Conservation (phyloP, 2,113 vertebrate genomes). For the Oncorhynchus nerka region DNA sequence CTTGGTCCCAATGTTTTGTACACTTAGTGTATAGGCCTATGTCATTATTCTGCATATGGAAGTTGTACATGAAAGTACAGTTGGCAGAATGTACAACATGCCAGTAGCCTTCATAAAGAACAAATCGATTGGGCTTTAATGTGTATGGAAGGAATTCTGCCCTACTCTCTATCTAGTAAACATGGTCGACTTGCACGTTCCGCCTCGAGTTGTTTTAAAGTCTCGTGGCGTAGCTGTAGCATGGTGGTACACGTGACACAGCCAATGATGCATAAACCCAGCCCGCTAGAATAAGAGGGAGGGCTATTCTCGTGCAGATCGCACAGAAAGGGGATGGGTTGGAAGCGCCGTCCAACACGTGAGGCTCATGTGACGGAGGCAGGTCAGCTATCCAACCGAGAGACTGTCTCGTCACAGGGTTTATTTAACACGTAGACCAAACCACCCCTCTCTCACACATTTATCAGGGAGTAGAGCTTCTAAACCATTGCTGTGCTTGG, state of each 20-base stretch:
- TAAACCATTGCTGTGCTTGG: constrained; percentile 44
- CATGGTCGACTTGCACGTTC: constrained; percentile 31
- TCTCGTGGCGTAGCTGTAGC: constrained; percentile 34
- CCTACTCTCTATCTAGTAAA: constrained; percentile 49
- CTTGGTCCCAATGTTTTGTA: no score
- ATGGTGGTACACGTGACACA: constrained; percentile 70
- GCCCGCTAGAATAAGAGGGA: constrained; percentile 29
- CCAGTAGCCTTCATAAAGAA: background rate
- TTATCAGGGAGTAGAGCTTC: constrained; percentile 74
- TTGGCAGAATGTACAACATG: no score
- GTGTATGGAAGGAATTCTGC: constrained; percentile 18
- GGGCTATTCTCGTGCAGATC: constrained; percentile 39
- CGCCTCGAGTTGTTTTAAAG: constrained; percentile 10
- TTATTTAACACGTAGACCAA: constrained; percentile 84
- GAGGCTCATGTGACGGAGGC: constrained; percentile 91
- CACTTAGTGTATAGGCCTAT: no score
- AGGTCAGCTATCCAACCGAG: constrained; percentile 69
- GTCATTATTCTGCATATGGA: no score
- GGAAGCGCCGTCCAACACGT: constrained; percentile 87
- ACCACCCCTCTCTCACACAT: constrained; percentile 83
- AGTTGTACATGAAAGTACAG: no score
- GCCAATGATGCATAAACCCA: no score
- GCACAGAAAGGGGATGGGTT: constrained; percentile 55
- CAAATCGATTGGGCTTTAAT: background rate
- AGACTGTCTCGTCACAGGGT: constrained; percentile 94